Percentiles rank a stretch among this genome's conserved stretches.
These are phyloP conservation scores for Dusona sp. DNA, from an alignment of 2,888 invertebrate species.

Conservation along the genomic window DNA sequence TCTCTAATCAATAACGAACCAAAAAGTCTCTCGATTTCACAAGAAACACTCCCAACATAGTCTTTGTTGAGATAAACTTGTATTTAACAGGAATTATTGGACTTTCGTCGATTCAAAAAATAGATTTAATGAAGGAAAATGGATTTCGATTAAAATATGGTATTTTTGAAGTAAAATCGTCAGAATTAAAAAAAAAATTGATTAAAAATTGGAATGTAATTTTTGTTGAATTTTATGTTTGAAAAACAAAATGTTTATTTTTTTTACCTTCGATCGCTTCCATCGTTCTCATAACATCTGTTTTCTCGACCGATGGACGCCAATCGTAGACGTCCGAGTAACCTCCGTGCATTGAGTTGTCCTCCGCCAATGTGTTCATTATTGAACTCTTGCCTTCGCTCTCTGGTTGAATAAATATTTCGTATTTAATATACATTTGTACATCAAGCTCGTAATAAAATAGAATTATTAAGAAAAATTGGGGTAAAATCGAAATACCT, in stretches of 20 bases:
- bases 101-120: no score
- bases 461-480: background rate
- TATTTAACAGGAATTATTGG: no score
- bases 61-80: no score
- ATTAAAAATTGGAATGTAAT: no score
- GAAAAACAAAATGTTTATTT: background rate
- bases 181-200: no score
- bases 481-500: slow-evolving; percentile 85
- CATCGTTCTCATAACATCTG: slow-evolving; percentile 93
- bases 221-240: no score
- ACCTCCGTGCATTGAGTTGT: slow-evolving; percentile 86
- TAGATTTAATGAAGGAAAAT: no score
- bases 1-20: no score
- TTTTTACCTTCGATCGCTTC: slow-evolving; percentile 93
- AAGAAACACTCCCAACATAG: no score
- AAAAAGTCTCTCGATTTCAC: no score
- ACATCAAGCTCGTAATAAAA: background rate
- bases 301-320: slow-evolving; percentile 93
- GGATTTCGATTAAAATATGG: no score
- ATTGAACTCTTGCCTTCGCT: slow-evolving; percentile 90
- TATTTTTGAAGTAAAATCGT: no score
- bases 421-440: background rate
- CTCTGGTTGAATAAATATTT: slow-evolving; percentile 85
- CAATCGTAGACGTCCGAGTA: slow-evolving; percentile 91
- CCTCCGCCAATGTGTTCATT: slow-evolving; percentile 92